A percentile compares a stretch with the other conserved stretches of the same genome.
Evolutionary conservation across 1,140 invertebrate species (phyloP).

Genomic region (Lamellibrachia luymesi): DNA sequence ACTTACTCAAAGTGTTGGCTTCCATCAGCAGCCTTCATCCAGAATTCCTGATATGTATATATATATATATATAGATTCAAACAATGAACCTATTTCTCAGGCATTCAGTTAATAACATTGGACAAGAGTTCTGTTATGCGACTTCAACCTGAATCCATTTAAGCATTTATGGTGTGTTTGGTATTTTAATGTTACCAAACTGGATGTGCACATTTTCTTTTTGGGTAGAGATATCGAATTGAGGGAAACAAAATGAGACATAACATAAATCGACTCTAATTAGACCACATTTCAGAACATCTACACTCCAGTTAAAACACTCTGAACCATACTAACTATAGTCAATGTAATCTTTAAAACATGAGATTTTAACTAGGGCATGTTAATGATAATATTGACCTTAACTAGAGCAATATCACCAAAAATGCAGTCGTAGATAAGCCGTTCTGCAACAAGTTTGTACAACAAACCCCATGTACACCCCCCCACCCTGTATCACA

Average conservation of each 20-base stretch:
- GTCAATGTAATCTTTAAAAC: neutral
- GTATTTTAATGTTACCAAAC: too few species aligned
- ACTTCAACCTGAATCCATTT: too few species aligned
- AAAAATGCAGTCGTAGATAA: neutral
- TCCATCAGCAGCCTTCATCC: too few species aligned
- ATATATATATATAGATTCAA: too few species aligned
- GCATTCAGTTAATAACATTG: too few species aligned
- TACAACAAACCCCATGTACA: neutral
- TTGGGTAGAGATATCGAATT: too few species aligned
- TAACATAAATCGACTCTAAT: neutral
- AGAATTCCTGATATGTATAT: too few species aligned
- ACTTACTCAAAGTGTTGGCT: too few species aligned
- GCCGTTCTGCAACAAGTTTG: neutral
- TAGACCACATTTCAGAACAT: neutral
- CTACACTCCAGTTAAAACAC: neutral
- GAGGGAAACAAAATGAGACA: neutral
- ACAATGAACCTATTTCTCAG: too few species aligned
- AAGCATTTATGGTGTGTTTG: too few species aligned
- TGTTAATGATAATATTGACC: neutral
- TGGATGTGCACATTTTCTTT: too few species aligned
- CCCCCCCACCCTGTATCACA: neutral
- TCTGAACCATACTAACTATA: neutral
- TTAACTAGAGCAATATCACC: neutral
- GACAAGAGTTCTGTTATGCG: too few species aligned
- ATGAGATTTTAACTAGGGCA: neutral